These are phyloP conservation scores for Parus major DNA, from an alignment of 2,113 vertebrate genomes.

Conservation along the genomic window DNA sequence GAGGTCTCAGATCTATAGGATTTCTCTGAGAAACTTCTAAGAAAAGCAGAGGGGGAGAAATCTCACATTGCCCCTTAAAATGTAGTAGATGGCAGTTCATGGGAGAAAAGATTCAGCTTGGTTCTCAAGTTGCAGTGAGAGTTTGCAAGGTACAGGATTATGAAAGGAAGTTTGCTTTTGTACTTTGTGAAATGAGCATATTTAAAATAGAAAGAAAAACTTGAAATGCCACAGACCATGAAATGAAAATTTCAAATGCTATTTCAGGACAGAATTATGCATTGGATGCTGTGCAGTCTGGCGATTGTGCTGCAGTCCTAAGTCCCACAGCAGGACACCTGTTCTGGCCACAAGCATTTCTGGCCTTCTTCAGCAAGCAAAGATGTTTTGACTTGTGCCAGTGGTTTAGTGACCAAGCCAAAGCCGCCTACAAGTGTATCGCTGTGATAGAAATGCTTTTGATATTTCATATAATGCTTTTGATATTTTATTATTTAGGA, in stretches of 20 bases:
- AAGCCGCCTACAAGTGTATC: neutral
- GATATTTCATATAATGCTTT: neutral
- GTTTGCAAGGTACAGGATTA: neutral
- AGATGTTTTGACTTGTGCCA: neutral
- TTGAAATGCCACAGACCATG: slow-evolving; percentile 24
- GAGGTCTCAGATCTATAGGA: neutral
- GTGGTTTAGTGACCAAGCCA: neutral
- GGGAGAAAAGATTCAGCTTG: neutral
- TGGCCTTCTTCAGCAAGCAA: neutral
- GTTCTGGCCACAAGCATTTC: neutral
- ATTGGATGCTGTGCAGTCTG: neutral
- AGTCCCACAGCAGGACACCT: neutral
- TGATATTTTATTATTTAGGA: neutral
- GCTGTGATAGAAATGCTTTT: neutral
- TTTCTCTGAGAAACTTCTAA: neutral
- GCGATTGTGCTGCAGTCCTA: neutral
- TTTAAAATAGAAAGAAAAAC: slow-evolving; percentile 33
- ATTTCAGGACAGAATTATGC: neutral
- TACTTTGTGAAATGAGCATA: slow-evolving; percentile 17
- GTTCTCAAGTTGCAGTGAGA: neutral
- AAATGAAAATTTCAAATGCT: slow-evolving; percentile 36
- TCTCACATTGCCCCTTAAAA: neutral
- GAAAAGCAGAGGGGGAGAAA: neutral
- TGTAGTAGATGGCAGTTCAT: neutral
- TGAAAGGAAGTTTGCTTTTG: slow-evolving; percentile 25